Conservation (phyloP, 2,797 vertebrate genomes). For the Onychomys torridus region DNA sequence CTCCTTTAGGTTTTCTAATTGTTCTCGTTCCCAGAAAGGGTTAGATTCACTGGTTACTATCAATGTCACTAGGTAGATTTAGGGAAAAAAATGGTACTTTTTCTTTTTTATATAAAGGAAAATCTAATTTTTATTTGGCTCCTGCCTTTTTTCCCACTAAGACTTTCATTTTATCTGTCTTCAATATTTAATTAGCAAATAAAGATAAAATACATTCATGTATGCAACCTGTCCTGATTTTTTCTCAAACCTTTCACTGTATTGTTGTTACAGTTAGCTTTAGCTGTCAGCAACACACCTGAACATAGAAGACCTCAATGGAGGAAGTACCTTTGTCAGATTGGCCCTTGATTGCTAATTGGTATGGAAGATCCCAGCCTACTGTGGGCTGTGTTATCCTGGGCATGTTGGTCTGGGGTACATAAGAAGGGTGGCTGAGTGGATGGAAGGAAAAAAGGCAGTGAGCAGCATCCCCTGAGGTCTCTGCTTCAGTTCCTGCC, state of each 20-base stretch:
- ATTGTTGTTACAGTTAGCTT: neutral
- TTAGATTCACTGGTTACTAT: neutral
- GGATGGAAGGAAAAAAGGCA: neutral
- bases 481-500: neutral
- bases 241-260: neutral
- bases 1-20: neutral
- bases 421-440: neutral
- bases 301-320: neutral
- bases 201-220: neutral
- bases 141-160: neutral
- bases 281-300: neutral
- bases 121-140: neutral
- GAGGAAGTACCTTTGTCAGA: neutral
- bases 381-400: neutral
- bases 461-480: neutral
- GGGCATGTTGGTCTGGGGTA: neutral
- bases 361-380: neutral
- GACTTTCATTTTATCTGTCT: neutral
- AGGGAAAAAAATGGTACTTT: neutral
- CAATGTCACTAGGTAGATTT: neutral
- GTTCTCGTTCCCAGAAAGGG: neutral
- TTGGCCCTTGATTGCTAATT: neutral
- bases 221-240: neutral
- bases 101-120: neutral
- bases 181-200: neutral